phyloP scores from a whole-genome alignment of 2,888 invertebrate genomes.

The Eupelmus urozonus region DNA sequence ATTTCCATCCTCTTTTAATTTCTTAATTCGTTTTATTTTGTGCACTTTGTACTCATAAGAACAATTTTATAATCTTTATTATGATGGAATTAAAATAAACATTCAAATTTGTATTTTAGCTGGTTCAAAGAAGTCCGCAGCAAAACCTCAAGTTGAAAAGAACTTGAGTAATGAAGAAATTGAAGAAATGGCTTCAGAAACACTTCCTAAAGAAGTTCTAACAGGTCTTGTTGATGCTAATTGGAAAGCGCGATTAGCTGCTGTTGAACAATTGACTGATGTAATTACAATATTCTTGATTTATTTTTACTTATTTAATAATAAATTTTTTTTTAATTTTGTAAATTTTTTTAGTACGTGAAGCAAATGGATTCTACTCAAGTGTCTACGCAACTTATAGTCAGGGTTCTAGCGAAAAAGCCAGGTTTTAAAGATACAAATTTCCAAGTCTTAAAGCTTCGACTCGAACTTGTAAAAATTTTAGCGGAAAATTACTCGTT shows the following conservation, averaged over 20 bases:
- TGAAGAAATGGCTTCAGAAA: constrained; percentile 84
- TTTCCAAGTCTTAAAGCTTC: constrained; percentile 91
- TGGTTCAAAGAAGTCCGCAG: constrained; percentile 69
- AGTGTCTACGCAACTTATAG: constrained; percentile 86
- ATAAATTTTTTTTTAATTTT: constrained; percentile 1
- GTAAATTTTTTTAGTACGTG: constrained; percentile 75
- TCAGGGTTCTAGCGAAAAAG: constrained; percentile 87
- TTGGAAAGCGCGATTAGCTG: constrained; percentile 90
- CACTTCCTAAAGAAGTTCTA: constrained; percentile 83
- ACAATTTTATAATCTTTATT: neutral
- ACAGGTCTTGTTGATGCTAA: constrained; percentile 86
- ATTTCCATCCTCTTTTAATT: constrained; percentile 49
- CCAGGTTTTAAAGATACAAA: constrained; percentile 94
- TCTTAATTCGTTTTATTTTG: neutral
- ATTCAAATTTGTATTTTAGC: constrained; percentile 22
- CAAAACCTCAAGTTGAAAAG: constrained; percentile 78
- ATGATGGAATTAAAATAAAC: constrained; percentile 1
- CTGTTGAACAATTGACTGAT: constrained; percentile 85
- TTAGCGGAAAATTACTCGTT: constrained; percentile 87
- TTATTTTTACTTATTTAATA: neutral
- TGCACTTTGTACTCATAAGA: neutral
- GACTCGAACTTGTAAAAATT: constrained; percentile 87
- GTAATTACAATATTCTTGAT: constrained; percentile 64
- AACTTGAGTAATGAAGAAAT: constrained; percentile 89
- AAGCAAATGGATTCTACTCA: constrained; percentile 82